Conservation (phyloP, 2,113 vertebrate species). For the Microtus montanus region DNA sequence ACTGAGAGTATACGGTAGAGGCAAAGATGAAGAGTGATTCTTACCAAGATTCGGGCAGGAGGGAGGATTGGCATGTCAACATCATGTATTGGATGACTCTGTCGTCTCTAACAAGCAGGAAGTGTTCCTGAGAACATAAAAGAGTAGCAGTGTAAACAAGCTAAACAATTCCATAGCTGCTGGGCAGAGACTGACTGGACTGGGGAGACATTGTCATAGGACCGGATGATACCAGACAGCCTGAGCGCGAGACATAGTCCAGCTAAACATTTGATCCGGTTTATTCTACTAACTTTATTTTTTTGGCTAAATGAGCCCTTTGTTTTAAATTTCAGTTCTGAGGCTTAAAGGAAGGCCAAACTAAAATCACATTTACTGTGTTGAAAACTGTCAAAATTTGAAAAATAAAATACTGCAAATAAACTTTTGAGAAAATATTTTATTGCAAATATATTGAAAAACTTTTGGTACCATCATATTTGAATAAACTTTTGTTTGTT, state of each 20-base stretch:
- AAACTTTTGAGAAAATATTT: background rate
- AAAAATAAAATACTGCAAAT: background rate
- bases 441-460: background rate
- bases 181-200: background rate
- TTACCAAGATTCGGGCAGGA: background rate
- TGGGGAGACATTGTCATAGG: background rate
- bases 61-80: background rate
- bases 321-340: conserved; percentile 8
- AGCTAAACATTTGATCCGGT: background rate
- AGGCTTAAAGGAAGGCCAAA: background rate
- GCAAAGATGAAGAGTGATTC: background rate
- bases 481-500: no score
- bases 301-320: background rate
- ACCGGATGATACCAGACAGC: background rate
- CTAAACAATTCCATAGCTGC: background rate
- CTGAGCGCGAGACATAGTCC: background rate
- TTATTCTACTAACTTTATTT: conserved; percentile 10
- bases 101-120: background rate
- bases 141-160: background rate
- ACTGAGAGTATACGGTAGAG: background rate
- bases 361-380: background rate
- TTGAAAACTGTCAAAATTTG: background rate
- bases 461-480: no score
- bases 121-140: background rate
- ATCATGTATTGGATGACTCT: background rate